Conservation (phyloP, 2,888 invertebrate species). For the Hyposoter dolosus region DNA sequence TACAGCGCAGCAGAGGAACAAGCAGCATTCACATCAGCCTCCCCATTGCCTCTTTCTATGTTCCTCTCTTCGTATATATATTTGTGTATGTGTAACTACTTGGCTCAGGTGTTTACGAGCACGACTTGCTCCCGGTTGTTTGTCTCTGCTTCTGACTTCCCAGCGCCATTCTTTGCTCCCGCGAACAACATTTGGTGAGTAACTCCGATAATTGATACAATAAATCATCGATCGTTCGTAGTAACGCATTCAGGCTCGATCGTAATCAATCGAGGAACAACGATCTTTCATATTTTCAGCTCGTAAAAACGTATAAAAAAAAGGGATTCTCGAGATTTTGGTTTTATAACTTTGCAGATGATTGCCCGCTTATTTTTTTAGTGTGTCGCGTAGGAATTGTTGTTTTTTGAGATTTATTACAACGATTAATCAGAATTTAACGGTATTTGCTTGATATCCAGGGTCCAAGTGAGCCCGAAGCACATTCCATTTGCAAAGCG, state of each 20-base stretch:
- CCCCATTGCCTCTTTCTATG: not conserved
- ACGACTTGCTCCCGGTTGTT: slow-evolving; percentile 49
- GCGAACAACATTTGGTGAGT: slow-evolving; percentile 18
- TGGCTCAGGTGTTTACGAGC: slow-evolving; percentile 68
- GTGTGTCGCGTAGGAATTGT: not conserved
- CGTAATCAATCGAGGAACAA: not conserved
- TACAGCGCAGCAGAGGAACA: slow-evolving; percentile 33
- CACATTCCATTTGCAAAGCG: not conserved
- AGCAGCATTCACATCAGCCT: slow-evolving; percentile 47
- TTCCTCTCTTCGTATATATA: not conserved
- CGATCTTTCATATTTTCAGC: not conserved
- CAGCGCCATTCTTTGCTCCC: slow-evolving; percentile 4
- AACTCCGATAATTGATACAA: not conserved
- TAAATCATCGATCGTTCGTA: not conserved
- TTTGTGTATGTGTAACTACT: slow-evolving; percentile 26
- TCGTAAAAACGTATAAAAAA: not conserved
- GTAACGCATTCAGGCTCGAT: not conserved
- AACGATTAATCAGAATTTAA: not conserved
- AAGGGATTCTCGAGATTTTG: not conserved
- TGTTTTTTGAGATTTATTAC: not conserved
- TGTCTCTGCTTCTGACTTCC: slow-evolving; percentile 26
- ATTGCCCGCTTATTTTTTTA: not conserved
- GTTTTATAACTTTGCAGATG: not conserved
- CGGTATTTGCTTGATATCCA: slow-evolving; percentile 1
- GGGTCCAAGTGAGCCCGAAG: not conserved